These are phyloP conservation scores for Apodemia mormo DNA, from an alignment of 2,888 invertebrate species.

Conservation along the genomic window DNA sequence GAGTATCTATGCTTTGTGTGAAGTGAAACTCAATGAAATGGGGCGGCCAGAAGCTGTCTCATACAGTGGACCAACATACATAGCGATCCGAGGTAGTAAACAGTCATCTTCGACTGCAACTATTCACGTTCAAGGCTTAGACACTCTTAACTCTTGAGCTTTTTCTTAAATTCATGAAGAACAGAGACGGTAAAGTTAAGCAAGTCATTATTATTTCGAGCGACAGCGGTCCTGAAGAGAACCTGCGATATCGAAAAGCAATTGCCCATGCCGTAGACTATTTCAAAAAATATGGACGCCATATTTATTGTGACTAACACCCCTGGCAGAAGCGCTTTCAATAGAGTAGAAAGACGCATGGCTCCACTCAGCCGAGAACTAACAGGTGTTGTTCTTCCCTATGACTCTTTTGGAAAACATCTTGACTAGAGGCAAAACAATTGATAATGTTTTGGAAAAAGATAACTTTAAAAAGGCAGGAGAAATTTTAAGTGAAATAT, in stretches of 20 bases:
- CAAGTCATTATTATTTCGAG: conserved; percentile 40
- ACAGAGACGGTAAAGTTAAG: conserved; percentile 36
- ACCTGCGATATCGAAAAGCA: conserved; percentile 40
- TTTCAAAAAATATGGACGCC: conserved; percentile 28
- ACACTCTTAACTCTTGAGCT: conserved; percentile 33
- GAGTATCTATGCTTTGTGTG: conserved; percentile 31
- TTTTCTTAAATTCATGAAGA: conserved; percentile 29
- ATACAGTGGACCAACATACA: conserved; percentile 30
- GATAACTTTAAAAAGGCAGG: too few relatives aligned
- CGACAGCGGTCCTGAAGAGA: conserved; percentile 44
- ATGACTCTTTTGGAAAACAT: conserved; percentile 33
- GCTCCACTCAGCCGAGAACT: conserved; percentile 40
- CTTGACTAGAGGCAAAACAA: conserved; percentile 23
- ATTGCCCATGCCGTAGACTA: conserved; percentile 39
- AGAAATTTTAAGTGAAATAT: too few relatives aligned
- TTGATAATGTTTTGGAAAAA: too few relatives aligned
- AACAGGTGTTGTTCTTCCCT: conserved; percentile 38
- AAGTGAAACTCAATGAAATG: conserved; percentile 33
- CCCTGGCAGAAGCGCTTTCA: conserved; percentile 39
- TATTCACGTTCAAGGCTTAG: conserved; percentile 40
- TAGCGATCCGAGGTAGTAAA: conserved; percentile 11
- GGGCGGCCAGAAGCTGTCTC: conserved; percentile 30
- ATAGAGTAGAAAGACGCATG: conserved; percentile 41
- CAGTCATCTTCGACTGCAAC: conserved; percentile 21
- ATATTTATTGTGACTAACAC: conserved; percentile 40